Conservation (phyloP, 2,113 vertebrate genomes). For the Ifrita kowaldi region DNA sequence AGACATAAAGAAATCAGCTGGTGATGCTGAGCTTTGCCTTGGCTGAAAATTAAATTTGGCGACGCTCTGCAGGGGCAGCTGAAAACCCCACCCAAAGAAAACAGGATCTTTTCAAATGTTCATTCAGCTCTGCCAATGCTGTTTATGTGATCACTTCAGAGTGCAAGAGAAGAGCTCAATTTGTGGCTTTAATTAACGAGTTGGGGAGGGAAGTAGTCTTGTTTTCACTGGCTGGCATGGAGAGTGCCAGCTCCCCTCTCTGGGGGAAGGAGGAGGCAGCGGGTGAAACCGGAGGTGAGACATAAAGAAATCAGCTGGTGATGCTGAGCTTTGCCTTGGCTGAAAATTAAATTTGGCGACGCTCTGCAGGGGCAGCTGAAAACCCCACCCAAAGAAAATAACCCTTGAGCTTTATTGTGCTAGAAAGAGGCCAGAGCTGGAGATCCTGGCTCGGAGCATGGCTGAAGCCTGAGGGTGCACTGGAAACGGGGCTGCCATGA, state of each 20-base stretch:
- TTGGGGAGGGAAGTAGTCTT: not conserved
- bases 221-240: not conserved
- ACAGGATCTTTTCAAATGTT: not conserved
- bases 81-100: not conserved
- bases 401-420: not conserved
- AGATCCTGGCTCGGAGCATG: rapidly evolving
- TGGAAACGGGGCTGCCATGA: rapidly evolving
- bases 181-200: not conserved
- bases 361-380: not conserved
- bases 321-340: not conserved
- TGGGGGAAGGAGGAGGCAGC: not conserved
- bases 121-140: not conserved
- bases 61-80: not conserved
- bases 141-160: not conserved
- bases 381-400: not conserved
- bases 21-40: not conserved
- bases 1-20: not conserved
- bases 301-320: not conserved
- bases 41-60: not conserved
- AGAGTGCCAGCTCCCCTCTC: not conserved
- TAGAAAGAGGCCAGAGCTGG: not conserved
- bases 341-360: not conserved
- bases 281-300: not conserved
- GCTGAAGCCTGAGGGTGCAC: not conserved
- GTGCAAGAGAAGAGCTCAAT: not conserved